Evolutionary conservation across 2,113 vertebrate genomes (phyloP), one percentile per base, ranked within the genome.

Genomic region (Perca flavescens): DNA sequence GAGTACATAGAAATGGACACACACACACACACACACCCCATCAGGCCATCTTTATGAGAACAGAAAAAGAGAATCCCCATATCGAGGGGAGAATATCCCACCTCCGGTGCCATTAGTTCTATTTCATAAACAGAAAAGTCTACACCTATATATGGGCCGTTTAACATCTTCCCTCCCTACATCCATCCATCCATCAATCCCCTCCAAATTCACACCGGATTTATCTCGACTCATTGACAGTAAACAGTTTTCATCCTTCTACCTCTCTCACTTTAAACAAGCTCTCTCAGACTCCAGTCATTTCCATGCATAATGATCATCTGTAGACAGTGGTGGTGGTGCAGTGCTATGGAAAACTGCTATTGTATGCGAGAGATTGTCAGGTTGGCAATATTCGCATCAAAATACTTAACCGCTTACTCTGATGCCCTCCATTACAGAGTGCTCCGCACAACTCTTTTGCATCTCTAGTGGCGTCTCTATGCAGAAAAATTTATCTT

Each of bases 61-160:
- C 13, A 57, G 52, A 77, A 67, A 62, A 53, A 66, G 61, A 83
- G 46, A 80, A 83, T 79, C 84, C 8, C 79, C 66, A 21, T 11
- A 70, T 77, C 14, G 11, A 56, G 31, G 54, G 79, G 69, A 60
- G 79, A 79, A 76, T 74, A 84, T 88, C 62, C 94, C 94, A 96
- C 95, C 97, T 96, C 94, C 94, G 95, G 97, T 96, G 95, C 96
- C 96, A 98, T 98, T 98, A 97, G 96, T 96, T 97, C 97, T 96
- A 95, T 97, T 97, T 97, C 97, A 97, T 97, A 97, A 98, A 99
- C 97, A 97, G 94, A 97, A 96, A 96, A 96, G 93, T 94, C 90
- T 77, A 93, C 91, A 91, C 88, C 87, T 84, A 95, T 83, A 94
- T 89, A 93, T 89, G 93, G 94, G 94, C 94, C 91, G 93, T 94